Evolutionary conservation across 2,113 vertebrate genomes (phyloP).

Genomic region (Australoheros scitulus): DNA sequence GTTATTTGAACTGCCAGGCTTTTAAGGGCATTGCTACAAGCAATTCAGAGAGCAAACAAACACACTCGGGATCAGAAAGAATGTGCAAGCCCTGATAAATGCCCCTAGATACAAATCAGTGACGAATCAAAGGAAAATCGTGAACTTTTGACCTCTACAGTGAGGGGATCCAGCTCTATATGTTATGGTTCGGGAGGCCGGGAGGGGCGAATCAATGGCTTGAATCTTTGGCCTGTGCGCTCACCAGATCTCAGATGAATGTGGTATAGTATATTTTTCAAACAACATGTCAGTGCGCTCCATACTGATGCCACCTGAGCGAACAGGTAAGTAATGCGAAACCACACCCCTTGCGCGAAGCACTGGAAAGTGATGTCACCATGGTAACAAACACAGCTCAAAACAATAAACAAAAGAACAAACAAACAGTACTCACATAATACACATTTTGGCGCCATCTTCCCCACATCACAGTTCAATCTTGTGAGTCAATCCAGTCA

Average conservation of each 20-base stretch:
- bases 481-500: not conserved
- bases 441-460: not conserved
- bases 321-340: not conserved
- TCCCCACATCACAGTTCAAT: not conserved
- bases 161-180: accelerated
- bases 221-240: not conserved
- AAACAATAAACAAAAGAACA: not conserved
- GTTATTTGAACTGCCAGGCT: conserved; percentile 23
- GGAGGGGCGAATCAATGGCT: not conserved
- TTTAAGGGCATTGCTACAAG: conserved; percentile 33
- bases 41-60: not conserved
- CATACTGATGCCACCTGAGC: too few relatives aligned
- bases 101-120: not conserved
- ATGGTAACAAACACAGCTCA: not conserved
- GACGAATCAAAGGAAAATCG: not conserved
- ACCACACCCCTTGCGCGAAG: not conserved
- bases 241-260: too few relatives aligned
- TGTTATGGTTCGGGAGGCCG: not conserved
- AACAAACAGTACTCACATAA: not conserved
- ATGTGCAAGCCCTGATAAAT: not conserved
- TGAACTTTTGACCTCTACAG: not conserved
- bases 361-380: not conserved
- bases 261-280: not conserved
- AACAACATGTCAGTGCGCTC: not conserved
- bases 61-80: not conserved